These are phyloP conservation scores for Tragelaphus scriptus DNA, from an alignment of 2,113 vertebrate species.

Conservation along the genomic window DNA sequence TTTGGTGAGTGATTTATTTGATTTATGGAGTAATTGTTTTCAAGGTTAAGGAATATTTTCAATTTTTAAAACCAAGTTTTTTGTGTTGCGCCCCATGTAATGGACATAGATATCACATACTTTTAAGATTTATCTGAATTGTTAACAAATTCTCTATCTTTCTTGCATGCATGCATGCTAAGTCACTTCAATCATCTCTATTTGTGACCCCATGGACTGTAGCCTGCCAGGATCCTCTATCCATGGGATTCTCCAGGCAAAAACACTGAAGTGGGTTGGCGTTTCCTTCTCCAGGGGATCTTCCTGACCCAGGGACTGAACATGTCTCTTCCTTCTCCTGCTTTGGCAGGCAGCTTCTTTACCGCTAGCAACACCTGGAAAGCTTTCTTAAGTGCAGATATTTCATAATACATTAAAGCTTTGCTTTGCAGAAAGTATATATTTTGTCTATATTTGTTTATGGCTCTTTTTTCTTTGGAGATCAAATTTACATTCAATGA, in stretches of 20 bases:
- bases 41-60: neutral
- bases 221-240: neutral
- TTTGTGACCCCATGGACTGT: neutral
- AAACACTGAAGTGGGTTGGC: neutral
- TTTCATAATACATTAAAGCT: neutral
- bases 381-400: neutral
- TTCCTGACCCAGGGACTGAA: accelerated
- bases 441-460: neutral
- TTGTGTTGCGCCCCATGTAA: neutral
- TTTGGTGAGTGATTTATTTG: neutral
- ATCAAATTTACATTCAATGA: neutral
- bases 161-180: neutral
- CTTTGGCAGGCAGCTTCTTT: neutral
- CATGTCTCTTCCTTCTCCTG: neutral
- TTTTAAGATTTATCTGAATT: neutral
- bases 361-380: neutral
- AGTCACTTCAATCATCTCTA: neutral
- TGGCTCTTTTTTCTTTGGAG: neutral
- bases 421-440: neutral
- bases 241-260: neutral
- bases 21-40: neutral
- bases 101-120: neutral
- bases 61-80: neutral
- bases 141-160: neutral
- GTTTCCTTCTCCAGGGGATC: neutral